A percentile compares a stretch with the other conserved stretches of the same genome.
Conservation (phyloP, 2,888 invertebrate genomes). For the Andrena bucephala region DNA sequence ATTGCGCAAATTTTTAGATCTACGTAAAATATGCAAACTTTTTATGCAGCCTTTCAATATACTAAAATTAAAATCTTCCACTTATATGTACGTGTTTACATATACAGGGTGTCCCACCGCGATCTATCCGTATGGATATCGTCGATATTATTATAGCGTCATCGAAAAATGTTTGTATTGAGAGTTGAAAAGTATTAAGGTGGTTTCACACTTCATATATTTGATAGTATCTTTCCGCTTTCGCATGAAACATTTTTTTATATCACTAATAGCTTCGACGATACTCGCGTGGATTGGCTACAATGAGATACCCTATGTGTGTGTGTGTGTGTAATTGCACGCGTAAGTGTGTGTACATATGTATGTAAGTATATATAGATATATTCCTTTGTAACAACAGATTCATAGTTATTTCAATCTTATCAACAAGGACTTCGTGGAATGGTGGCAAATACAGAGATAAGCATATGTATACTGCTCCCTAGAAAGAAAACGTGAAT, state of each 20-base stretch:
- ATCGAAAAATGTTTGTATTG: neutral
- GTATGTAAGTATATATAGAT: neutral
- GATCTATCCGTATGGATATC: neutral
- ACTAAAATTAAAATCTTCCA: conserved; percentile 34
- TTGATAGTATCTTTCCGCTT: neutral
- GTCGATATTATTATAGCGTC: neutral
- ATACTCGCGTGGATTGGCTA: neutral
- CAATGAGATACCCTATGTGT: neutral
- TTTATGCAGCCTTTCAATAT: conserved; percentile 20
- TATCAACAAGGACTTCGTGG: conserved; percentile 20
- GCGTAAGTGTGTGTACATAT: conserved; percentile 18
- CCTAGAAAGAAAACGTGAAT: conserved; percentile 12
- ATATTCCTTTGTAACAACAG: conserved; percentile 42
- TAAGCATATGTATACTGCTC: conserved; percentile 28
- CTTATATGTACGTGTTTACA: conserved; percentile 1
- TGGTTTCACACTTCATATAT: neutral
- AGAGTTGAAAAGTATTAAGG: neutral
- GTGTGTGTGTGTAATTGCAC: neutral
- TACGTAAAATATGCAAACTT: conserved; percentile 24
- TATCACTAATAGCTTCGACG: neutral
- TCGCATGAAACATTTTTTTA: neutral
- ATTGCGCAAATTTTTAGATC: conserved; percentile 20
- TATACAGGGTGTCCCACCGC: no score
- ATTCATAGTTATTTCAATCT: conserved; percentile 34
- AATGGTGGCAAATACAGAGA: conserved; percentile 12